These are phyloP conservation scores for Denticeps clupeoides DNA, from an alignment of 2,797 vertebrate genomes.

Conservation along the genomic window DNA sequence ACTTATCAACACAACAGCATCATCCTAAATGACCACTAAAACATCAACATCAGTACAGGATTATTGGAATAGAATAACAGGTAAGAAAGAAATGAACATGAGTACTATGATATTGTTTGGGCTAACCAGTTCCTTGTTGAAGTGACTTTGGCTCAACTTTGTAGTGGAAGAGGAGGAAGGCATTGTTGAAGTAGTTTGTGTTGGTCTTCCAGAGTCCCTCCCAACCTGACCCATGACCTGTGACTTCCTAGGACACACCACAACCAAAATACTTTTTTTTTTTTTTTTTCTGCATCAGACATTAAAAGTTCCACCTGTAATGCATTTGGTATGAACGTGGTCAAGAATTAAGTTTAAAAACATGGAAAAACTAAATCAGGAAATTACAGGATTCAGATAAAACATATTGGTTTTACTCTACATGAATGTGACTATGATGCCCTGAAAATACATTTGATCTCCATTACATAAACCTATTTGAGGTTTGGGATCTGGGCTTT, in stretches of 20 bases:
- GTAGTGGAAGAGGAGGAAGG: conserved; percentile 29
- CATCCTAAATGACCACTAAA: conserved; percentile 8
- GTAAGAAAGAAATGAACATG: no score
- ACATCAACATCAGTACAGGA: background rate
- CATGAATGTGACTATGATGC: no score
- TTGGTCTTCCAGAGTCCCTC: conserved; percentile 30
- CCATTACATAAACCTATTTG: background rate
- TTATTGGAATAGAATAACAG: no score
- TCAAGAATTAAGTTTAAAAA: no score
- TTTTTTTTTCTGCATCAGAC: no score
- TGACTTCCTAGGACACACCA: conserved; percentile 23
- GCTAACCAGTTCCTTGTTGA: conserved; percentile 37
- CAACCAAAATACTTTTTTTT: no score
- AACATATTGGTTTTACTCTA: no score
- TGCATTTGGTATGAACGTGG: no score
- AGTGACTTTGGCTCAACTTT: conserved; percentile 17
- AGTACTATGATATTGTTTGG: no score
- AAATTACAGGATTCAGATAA: no score
- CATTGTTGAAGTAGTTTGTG: conserved; percentile 26
- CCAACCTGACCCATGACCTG: conserved; percentile 20
- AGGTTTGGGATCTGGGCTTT: background rate
- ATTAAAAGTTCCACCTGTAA: no score
- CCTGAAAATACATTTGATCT: background rate
- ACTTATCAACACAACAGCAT: conserved; percentile 9
- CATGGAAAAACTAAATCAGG: no score